Conservation (phyloP, 1,140 invertebrate species). For the Cryptotermes secundus region DNA sequence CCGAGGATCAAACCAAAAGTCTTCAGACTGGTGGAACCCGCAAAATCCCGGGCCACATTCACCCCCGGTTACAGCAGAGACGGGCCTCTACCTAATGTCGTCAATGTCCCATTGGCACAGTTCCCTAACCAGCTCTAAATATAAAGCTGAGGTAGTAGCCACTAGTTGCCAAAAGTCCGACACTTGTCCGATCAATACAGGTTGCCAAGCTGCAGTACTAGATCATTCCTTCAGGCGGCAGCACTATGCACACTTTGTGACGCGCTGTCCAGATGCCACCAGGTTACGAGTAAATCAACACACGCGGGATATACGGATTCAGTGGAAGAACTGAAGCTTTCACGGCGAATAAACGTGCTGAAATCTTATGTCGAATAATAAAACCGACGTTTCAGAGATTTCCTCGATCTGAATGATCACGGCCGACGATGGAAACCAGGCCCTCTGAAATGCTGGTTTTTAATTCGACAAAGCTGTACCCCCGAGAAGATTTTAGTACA, state of each 20-base stretch:
- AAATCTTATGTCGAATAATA: too few relatives aligned
- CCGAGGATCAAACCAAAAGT: not conserved
- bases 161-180: slow-evolving; percentile 8
- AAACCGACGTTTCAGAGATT: too few relatives aligned
- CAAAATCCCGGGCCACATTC: slow-evolving; percentile 3
- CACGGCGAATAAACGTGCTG: too few relatives aligned
- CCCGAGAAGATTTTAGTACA: too few relatives aligned
- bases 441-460: too few relatives aligned
- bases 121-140: not conserved
- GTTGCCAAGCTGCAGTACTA: not conserved
- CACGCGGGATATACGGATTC: too few relatives aligned
- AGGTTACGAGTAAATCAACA: too few relatives aligned
- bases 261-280: not conserved
- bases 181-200: slow-evolving; percentile 7
- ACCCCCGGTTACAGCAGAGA: slow-evolving; percentile 6
- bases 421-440: too few relatives aligned
- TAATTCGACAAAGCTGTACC: too few relatives aligned
- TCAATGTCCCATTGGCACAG: not conserved
- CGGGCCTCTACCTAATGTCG: not conserved
- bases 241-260: not conserved
- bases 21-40: not conserved
- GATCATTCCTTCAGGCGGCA: not conserved
- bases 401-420: too few relatives aligned
- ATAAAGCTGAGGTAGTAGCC: not conserved
- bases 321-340: too few relatives aligned